These are phyloP conservation scores for Tricholaema leucomelas DNA, from an alignment of 2,113 vertebrate species.

Conservation along the genomic window DNA sequence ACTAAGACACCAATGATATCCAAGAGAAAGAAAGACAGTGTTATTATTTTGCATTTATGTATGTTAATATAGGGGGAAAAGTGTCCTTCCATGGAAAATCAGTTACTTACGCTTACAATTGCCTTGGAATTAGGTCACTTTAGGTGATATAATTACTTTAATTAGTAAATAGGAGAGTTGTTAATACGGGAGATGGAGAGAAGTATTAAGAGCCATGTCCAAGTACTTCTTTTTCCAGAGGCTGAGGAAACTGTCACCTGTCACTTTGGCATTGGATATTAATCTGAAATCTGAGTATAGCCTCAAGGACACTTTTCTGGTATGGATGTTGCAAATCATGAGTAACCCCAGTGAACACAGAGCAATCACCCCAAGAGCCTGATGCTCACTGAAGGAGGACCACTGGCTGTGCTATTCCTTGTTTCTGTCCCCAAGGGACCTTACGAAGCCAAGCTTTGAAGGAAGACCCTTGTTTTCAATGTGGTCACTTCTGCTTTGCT, in stretches of 20 bases:
- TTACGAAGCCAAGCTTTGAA: neutral
- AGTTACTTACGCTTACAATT: constrained; percentile 17
- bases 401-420: fast-evolving
- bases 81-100: constrained; percentile 34
- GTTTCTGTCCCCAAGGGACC: neutral
- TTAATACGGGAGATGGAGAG: neutral
- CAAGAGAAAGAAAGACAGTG: constrained; percentile 67
- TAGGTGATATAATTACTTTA: neutral
- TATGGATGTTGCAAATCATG: neutral
- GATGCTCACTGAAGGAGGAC: neutral
- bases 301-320: neutral
- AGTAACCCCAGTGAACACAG: neutral
- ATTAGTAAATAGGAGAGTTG: neutral
- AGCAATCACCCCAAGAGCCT: neutral
- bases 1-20: constrained; percentile 69
- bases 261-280: neutral
- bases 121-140: constrained; percentile 7
- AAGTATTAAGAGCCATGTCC: neutral
- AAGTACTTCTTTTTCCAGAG: constrained; percentile 13
- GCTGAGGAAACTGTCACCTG: neutral
- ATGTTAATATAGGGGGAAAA: constrained; percentile 18
- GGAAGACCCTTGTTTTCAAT: neutral
- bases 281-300: neutral
- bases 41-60: constrained; percentile 62
- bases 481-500: constrained; percentile 13